Conservation (phyloP, 2,888 invertebrate genomes). For the Theristus sp. region DNA sequence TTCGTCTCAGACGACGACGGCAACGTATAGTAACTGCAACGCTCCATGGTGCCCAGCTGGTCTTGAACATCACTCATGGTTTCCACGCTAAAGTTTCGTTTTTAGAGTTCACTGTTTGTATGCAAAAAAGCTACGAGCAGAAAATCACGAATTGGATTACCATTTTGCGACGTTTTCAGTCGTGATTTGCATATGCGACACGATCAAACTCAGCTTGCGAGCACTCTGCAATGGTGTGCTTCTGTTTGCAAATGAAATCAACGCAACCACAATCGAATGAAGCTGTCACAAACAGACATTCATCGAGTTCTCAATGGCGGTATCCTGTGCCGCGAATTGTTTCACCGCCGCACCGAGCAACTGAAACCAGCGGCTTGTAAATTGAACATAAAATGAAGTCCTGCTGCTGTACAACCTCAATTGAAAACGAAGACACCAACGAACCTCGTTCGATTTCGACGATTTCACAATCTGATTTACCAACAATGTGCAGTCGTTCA, state of each 20-base stretch:
- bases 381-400: background rate
- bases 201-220: background rate
- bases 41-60: background rate
- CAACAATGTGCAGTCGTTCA: background rate
- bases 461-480: background rate
- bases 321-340: background rate
- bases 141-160: background rate
- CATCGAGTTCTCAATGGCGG: background rate
- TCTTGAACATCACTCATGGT: background rate
- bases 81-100: background rate
- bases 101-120: too few species aligned
- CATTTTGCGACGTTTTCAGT: background rate
- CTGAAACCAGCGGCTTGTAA: background rate
- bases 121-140: too few species aligned
- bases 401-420: too few species aligned
- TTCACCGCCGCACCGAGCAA: background rate
- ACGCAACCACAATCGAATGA: too few species aligned
- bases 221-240: background rate
- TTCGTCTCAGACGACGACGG: too few species aligned
- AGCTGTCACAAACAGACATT: background rate
- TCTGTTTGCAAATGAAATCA: too few species aligned
- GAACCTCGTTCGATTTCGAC: background rate
- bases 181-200: slow-evolving; percentile 1
- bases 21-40: background rate
- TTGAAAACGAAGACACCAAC: too few species aligned